phyloP scores from a whole-genome alignment of 2,888 invertebrate genomes.

The Bedellia somnulentella region DNA sequence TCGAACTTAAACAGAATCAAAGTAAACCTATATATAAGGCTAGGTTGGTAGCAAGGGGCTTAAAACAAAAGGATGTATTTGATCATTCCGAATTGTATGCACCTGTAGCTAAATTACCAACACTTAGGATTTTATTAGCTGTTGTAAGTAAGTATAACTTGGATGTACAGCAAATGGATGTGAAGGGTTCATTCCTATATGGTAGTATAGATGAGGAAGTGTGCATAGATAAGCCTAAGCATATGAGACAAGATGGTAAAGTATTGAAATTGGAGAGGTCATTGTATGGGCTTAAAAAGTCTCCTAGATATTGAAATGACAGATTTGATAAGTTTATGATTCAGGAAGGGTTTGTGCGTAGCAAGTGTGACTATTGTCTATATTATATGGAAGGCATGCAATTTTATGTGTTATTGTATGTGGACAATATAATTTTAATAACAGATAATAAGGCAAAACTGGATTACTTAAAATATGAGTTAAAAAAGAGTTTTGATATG shows the following conservation, averaged over 20 bases:
- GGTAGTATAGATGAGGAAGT: too few relatives aligned
- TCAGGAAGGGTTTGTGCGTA: background rate
- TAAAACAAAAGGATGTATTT: background rate
- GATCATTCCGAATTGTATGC: background rate
- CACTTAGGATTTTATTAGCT: background rate
- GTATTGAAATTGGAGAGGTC: background rate
- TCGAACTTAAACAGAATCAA: background rate
- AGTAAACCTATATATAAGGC: background rate
- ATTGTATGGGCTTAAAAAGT: conserved; percentile 1
- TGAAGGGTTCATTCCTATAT: background rate
- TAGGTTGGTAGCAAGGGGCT: background rate
- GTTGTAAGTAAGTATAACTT: background rate
- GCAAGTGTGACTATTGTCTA: background rate
- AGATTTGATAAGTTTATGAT: background rate
- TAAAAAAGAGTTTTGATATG: conserved; percentile 2
- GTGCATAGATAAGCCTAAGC: background rate
- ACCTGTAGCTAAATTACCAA: conserved; percentile 1
- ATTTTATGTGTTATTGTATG: background rate
- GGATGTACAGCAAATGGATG: background rate
- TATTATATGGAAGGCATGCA: background rate
- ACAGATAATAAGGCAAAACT: background rate
- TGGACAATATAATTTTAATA: background rate
- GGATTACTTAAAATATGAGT: background rate
- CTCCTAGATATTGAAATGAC: background rate
- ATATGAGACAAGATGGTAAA: background rate